Percentiles rank a stretch among this genome's conserved stretches.
These are phyloP conservation scores for Xiphydria camelus DNA, from an alignment of 2,888 invertebrate genomes.

Conservation along the genomic window DNA sequence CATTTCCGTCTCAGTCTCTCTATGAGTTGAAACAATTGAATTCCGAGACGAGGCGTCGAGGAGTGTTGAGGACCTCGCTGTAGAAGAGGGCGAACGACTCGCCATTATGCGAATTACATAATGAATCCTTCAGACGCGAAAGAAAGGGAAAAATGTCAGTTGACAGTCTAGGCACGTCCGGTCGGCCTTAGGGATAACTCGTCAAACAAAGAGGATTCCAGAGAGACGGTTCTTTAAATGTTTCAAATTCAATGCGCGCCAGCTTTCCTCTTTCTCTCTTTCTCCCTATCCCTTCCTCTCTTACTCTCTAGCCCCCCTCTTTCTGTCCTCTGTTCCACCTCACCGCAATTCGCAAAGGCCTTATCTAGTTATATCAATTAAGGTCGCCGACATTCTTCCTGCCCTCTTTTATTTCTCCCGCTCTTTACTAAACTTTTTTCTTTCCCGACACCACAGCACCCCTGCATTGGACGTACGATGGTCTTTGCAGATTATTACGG, in stretches of 20 bases:
- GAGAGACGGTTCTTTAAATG: conserved; percentile 10
- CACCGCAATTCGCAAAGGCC: conserved; percentile 7
- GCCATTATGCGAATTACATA: conserved; percentile 33
- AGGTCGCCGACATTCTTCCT: conserved; percentile 14
- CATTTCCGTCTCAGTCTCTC: conserved; percentile 12
- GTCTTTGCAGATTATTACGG: no score
- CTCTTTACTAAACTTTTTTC: neutral
- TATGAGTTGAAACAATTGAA: conserved; percentile 30
- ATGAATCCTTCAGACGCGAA: conserved; percentile 31
- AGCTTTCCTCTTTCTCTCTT: no score
- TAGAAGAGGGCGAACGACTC: conserved; percentile 2
- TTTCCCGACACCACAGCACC: no score
- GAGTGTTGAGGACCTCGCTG: no score
- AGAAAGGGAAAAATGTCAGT: conserved; percentile 19
- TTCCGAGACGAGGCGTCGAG: conserved; percentile 23
- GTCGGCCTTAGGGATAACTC: conserved; percentile 19
- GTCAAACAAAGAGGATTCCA: conserved; percentile 30
- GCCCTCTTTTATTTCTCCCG: neutral
- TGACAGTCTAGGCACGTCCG: conserved; percentile 24
- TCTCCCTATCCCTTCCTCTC: no score
- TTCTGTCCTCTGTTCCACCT: no score
- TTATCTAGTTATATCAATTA: conserved; percentile 37
- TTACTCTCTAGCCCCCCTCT: no score
- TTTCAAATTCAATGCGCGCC: conserved; percentile 30
- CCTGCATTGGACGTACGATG: no score